A percentile compares a stretch with the other conserved stretches of the same genome.
Conservation (phyloP, 2,888 invertebrate species). For the Arge pagana region DNA sequence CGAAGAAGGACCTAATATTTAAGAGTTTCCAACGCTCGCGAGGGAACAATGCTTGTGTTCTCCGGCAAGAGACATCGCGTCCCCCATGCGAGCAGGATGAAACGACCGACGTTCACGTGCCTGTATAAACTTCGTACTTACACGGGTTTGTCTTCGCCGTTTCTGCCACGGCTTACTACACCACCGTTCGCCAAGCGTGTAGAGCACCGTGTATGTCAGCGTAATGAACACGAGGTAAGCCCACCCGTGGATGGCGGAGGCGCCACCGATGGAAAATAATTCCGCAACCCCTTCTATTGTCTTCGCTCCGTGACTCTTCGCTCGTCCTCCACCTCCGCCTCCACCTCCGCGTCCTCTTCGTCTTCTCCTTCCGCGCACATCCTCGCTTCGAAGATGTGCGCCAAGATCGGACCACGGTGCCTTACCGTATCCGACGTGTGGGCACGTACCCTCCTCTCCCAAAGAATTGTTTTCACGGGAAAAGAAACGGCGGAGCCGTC, state of each 20-base stretch:
- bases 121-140: slow-evolving; percentile 34
- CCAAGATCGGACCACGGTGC: background rate
- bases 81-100: no score
- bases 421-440: background rate
- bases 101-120: no score
- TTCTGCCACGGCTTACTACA: slow-evolving; percentile 30
- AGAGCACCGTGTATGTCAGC: slow-evolving; percentile 36
- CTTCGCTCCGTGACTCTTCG: slow-evolving; percentile 20
- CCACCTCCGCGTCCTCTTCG: background rate
- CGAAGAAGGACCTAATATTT: slow-evolving; percentile 21
- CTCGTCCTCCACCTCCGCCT: background rate
- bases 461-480: background rate
- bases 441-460: background rate
- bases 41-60: slow-evolving; percentile 13
- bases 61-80: no score
- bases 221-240: slow-evolving; percentile 47
- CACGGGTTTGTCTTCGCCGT: slow-evolving; percentile 33
- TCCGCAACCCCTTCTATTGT: slow-evolving; percentile 33
- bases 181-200: slow-evolving; percentile 27
- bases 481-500: no score
- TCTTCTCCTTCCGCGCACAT: background rate
- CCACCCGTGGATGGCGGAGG: slow-evolving; percentile 37
- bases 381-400: background rate
- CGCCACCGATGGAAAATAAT: slow-evolving; percentile 23
- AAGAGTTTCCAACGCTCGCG: slow-evolving; percentile 7